Percentiles rank a stretch among this genome's conserved stretches.
phyloP scores from a whole-genome alignment of 2,797 vertebrate genomes.

The Pempheris klunzingeri region DNA sequence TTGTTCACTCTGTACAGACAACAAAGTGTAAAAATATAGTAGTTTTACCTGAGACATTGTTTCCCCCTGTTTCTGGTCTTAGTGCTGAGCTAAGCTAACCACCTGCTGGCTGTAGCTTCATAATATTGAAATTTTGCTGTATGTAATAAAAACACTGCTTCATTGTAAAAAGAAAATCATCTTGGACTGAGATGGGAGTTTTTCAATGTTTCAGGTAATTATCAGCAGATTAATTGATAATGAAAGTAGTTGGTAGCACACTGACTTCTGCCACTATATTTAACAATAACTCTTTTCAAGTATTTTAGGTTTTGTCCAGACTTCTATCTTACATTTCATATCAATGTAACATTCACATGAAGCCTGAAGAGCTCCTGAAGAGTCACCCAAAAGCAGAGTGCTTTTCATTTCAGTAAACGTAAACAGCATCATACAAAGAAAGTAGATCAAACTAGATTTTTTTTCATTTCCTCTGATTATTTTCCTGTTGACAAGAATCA shows the following conservation, averaged over 20 bases:
- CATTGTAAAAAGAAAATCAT: no score
- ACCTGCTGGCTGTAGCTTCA: background rate
- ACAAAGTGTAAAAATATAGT: background rate
- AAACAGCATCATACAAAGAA: slow-evolving; percentile 18
- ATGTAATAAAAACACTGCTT: background rate
- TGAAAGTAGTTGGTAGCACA: background rate
- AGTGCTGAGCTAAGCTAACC: background rate
- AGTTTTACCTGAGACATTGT: background rate
- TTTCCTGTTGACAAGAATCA: background rate
- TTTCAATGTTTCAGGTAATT: background rate
- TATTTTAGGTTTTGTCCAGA: background rate
- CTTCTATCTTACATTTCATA: background rate
- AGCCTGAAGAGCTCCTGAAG: background rate
- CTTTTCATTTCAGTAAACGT: background rate
- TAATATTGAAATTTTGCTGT: background rate
- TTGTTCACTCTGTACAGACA: background rate
- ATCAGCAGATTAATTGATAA: no score
- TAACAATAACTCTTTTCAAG: background rate
- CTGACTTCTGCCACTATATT: background rate
- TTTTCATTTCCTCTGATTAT: background rate
- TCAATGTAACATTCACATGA: background rate
- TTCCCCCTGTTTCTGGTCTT: background rate
- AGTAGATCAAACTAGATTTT: background rate
- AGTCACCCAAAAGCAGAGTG: background rate
- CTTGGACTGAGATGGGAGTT: no score